Percentiles rank a stretch among this genome's conserved stretches.
Conservation (phyloP, 2,888 invertebrate genomes). For the Pimpla rufipes region DNA sequence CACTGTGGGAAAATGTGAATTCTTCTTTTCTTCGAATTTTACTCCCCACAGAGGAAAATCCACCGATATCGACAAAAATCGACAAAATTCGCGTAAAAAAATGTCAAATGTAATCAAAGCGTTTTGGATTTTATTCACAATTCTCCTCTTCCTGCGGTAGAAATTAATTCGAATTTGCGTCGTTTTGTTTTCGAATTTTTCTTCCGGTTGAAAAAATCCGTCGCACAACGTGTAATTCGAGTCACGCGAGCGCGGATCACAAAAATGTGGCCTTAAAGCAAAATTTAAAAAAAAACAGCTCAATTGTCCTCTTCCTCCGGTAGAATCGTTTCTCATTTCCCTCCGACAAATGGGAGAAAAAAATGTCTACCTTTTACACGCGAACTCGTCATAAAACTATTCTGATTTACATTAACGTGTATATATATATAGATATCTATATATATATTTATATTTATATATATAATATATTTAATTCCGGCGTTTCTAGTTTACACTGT, state of each 20-base stretch:
- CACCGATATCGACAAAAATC: too few species aligned
- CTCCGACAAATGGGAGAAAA: not conserved
- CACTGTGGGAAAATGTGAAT: too few species aligned
- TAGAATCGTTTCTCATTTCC: constrained; percentile 7
- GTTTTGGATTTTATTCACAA: constrained; percentile 29
- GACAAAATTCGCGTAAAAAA: not conserved
- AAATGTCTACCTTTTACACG: constrained; percentile 7
- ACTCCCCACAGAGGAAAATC: not conserved
- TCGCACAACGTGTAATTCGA: too few species aligned
- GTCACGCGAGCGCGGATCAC: too few species aligned
- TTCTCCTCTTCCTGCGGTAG: not conserved
- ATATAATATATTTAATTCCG: constrained; percentile 46
- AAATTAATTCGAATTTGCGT: too few species aligned
- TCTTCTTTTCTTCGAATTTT: not conserved
- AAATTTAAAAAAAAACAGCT: too few species aligned
- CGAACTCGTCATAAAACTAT: constrained; percentile 6
- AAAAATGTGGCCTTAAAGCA: too few species aligned
- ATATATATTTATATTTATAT: constrained; percentile 38
- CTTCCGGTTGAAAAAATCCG: too few species aligned
- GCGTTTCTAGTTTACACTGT: constrained; percentile 57
- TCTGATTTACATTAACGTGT: constrained; percentile 11
- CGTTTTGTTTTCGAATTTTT: too few species aligned
- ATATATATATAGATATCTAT: constrained; percentile 19
- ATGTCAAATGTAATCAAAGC: constrained; percentile 5
- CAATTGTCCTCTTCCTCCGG: not conserved